Evolutionary conservation across 2,888 invertebrate species (phyloP).

Genomic region (Dusona sp.): DNA sequence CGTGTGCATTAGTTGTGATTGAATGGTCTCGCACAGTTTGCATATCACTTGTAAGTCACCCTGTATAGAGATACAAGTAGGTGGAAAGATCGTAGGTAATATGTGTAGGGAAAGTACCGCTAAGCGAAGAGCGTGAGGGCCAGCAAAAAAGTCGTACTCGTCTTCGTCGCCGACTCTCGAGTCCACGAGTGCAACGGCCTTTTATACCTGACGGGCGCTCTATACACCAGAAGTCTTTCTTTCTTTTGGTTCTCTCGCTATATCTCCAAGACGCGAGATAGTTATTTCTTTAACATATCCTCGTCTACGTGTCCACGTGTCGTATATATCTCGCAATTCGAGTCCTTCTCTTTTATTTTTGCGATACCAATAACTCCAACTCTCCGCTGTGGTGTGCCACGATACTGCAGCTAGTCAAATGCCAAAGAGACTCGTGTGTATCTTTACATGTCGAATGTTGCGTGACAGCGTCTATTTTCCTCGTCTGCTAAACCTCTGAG

Average conservation of each 20-base stretch:
- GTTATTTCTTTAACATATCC: constrained; percentile 19
- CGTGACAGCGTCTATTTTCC: constrained; percentile 20
- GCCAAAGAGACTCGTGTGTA: constrained; percentile 1
- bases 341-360: constrained; percentile 23
- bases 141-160: constrained; percentile 69
- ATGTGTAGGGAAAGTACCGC: constrained; percentile 76
- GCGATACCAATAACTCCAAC: constrained; percentile 27
- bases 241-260: neutral
- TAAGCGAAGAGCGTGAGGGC: constrained; percentile 72
- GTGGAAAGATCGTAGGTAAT: constrained; percentile 53
- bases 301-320: constrained; percentile 1
- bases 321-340: constrained; percentile 8
- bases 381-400: neutral
- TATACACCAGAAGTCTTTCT: constrained; percentile 25
- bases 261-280: constrained; percentile 23
- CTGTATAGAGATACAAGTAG: constrained; percentile 29
- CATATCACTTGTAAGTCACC: neutral
- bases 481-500: neutral
- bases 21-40: neutral
- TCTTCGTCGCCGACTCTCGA: constrained; percentile 63
- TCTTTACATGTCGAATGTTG: constrained; percentile 26
- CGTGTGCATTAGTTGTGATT: too few species aligned
- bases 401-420: neutral
- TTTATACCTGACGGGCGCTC: constrained; percentile 72
- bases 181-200: constrained; percentile 82